Evolutionary conservation across 1,140 invertebrate genomes (phyloP), one percentile per base, ranked within the genome.

Genomic region (Hylyphantes graminicola): DNA sequence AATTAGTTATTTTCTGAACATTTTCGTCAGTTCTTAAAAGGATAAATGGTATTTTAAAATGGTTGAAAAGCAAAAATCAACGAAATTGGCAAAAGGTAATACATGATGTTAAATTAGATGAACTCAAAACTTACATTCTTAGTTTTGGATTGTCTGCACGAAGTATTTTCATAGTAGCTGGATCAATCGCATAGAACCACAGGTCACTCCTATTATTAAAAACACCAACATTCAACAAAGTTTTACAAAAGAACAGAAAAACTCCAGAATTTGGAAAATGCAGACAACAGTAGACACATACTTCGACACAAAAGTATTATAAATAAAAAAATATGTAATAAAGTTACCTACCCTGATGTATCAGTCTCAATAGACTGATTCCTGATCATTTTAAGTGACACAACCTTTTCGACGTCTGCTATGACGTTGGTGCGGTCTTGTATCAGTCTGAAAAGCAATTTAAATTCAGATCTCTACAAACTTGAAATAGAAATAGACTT

Each of bases 101-200:
- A n/a, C n/a, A n/a, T n/a, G n/a, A n/a, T n/a, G n/a, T n/a, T n/a
- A n/a, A n/a, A n/a, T n/a, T n/a, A n/a, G n/a, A n/a, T n/a, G n/a
- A n/a, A n/a, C n/a, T n/a, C 51, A 8, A 67, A 75, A 87, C 90
- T 91, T 89, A 94, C 94, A 92, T 93, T 87, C 93, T 92, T 12
- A 96, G 92, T 61, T 92, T 89, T 7, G 92, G 91, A 86, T 93
- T 93, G 87, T 96, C 95, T 53, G 93, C 92, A 8, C 92, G 90
- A 15, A 97, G 88, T 86, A 97, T 94, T 59, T 90, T 91, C 77
- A 95, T 94, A 0, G 93, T 94, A 53, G 91, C 91, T 0, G 95
- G 95, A 90, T 97, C 95, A 19, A 97, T 91, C 0, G 94, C 91
- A 86, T 96, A 96, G 88, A 97, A 94, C 94, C 95, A 96, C 5